Percentiles rank a stretch among this genome's conserved stretches.
These are phyloP conservation scores for Clistopyga incitator DNA, from an alignment of 2,888 invertebrate species.

Conservation along the genomic window DNA sequence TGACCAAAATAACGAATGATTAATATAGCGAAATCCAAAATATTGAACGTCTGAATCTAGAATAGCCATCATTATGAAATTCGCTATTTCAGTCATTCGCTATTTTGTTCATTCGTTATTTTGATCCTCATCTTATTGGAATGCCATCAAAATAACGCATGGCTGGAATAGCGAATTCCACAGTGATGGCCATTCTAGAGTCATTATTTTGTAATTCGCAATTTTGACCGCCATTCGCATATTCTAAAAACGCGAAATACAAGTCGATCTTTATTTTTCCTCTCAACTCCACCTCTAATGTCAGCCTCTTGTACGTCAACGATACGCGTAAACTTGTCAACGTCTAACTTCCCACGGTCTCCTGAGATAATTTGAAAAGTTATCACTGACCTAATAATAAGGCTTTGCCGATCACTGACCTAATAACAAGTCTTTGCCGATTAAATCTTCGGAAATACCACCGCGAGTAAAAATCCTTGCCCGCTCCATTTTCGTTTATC, in stretches of 20 bases:
- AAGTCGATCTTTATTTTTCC: background rate
- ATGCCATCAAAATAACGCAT: no score
- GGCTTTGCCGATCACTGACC: background rate
- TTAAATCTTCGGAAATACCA: background rate
- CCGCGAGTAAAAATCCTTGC: background rate
- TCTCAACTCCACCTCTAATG: background rate
- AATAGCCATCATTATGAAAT: no score
- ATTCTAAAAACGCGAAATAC: background rate
- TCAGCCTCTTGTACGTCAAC: background rate
- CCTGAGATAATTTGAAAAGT: background rate
- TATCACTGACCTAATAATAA: background rate
- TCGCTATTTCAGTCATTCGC: no score
- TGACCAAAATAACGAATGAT: no score
- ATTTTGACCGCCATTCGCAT: no score
- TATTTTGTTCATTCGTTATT: no score
- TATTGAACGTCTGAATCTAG: no score
- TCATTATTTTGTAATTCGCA: no score
- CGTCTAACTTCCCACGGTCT: constrained; percentile 17
- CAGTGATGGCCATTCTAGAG: no score
- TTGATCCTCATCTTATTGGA: no score
- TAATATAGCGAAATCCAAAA: no score
- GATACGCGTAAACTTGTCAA: background rate
- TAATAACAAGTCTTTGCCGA: background rate
- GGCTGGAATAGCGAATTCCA: no score
- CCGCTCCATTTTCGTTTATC: background rate